Base-by-base conservation (phyloP, 2,797 vertebrate species). In the Aplochiton taeniatus region DNA sequence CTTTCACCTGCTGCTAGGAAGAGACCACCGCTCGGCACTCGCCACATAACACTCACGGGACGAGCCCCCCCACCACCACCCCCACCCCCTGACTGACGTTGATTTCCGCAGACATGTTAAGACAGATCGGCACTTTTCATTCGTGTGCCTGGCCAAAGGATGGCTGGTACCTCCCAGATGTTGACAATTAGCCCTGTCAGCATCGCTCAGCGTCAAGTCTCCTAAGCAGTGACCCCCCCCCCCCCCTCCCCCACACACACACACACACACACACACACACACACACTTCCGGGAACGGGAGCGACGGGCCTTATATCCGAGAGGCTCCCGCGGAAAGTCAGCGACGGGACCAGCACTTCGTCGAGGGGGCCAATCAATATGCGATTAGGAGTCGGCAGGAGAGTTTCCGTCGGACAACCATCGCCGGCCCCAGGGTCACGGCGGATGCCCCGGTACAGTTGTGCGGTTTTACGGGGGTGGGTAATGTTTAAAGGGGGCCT, bases 161-260 rank as follows among this genome's bases (percentile, higher is more conserved):
- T 57, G 74, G 72, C 76, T 65, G 67, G 84, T 71, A 71, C 81
- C 80, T 80, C 63, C 81, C 90, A 91, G 78, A 89, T 90, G 89
- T 87, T 87, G 78, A 83, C 86, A 88, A 92, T 91, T 92, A 91
- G 80, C 60, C 52, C 75, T 84, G 87, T 89, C 85, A 83, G 80
- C 81, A 86, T 83, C 47, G 58, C 71, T 76, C 72, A 89, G 83
- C 64, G 70, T 90, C 87, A 87, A 80, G 78, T 64, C 72, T 72
- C 69, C 79, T 69, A 62, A 85, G 74, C 49, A 53, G 41, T 60
- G 68, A 74, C 69, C 69, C 58, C 46, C 46, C 46, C 46, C 9
- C 13, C 9, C 9, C 46, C 48, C n/a, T n/a, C n/a, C n/a, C n/a
- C n/a, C n/a, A n/a, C n/a, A n/a, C n/a, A n/a, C n/a, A n/a, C n/a